phyloP scores from a whole-genome alignment of 2,113 vertebrate species.

The Agelaius tricolor region DNA sequence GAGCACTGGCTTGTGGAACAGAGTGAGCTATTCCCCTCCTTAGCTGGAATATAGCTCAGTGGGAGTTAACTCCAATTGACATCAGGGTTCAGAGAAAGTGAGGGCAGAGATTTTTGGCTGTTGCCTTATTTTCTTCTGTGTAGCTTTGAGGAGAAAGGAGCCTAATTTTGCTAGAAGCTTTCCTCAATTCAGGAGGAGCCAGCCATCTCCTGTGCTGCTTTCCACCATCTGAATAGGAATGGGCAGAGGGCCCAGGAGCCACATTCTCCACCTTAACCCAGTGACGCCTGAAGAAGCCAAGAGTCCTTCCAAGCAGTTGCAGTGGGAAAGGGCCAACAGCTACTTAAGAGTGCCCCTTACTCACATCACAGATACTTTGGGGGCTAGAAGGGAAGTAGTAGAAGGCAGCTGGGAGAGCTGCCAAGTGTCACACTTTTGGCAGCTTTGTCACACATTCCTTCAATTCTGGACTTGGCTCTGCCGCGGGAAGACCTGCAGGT shows the following conservation, averaged over 20 bases:
- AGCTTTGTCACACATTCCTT: slow-evolving; percentile 59
- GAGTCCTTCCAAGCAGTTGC: slow-evolving; percentile 40
- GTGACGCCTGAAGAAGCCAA: slow-evolving; percentile 33
- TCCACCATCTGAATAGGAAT: slow-evolving; percentile 37
- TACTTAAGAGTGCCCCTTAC: slow-evolving; percentile 52
- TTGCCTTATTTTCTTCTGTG: slow-evolving; percentile 22
- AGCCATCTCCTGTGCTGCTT: slow-evolving; percentile 33
- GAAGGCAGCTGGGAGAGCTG: slow-evolving; percentile 54
- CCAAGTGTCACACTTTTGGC: slow-evolving; percentile 63
- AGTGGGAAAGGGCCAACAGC: slow-evolving; percentile 45
- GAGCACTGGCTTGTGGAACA: neutral
- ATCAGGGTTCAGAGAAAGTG: neutral
- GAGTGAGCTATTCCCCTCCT: neutral
- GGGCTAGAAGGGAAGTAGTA: slow-evolving; percentile 53
- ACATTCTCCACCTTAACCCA: slow-evolving; percentile 53
- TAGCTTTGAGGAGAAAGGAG: slow-evolving; percentile 8
- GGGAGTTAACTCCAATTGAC: neutral
- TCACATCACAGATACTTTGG: slow-evolving; percentile 39
- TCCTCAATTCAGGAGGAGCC: slow-evolving; percentile 26
- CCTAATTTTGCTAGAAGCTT: slow-evolving; percentile 21
- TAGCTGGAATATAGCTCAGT: neutral
- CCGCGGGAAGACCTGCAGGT: neutral
- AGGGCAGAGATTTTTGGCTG: slow-evolving; percentile 39
- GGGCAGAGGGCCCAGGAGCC: slow-evolving; percentile 51
- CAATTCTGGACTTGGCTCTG: slow-evolving; percentile 38